A percentile compares a stretch with the other conserved stretches of the same genome.
These are phyloP conservation scores for Echinarachnius parma DNA, from an alignment of 53 echinoderm and acorn worm species.

Conservation along the genomic window DNA sequence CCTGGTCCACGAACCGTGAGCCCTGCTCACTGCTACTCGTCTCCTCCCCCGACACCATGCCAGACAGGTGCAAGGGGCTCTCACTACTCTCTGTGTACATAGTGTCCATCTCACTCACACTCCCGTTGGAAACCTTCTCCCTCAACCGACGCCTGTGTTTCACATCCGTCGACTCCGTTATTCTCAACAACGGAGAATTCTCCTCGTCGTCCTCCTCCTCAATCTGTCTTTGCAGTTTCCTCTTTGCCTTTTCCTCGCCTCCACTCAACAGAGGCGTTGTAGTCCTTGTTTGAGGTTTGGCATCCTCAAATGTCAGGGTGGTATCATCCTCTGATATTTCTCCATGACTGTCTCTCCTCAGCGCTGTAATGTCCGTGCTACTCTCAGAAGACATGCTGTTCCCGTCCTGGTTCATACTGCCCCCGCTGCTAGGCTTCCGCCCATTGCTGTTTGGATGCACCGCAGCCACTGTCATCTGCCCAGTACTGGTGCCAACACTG, in stretches of 20 bases:
- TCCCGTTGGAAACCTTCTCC: slow-evolving; percentile 35
- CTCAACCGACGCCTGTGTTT: slow-evolving; percentile 33
- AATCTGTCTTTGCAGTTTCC: slow-evolving; percentile 28
- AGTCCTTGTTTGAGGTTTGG: slow-evolving; percentile 29
- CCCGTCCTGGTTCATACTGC: slow-evolving; percentile 7
- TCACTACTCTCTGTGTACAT: slow-evolving; percentile 47
- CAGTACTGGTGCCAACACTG: slow-evolving; percentile 30
- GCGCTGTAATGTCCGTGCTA: slow-evolving; percentile 56
- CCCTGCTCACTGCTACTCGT: slow-evolving; percentile 44
- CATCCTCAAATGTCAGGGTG: slow-evolving; percentile 15
- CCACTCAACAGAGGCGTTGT: slow-evolving; percentile 1
- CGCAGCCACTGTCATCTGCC: slow-evolving; percentile 28
- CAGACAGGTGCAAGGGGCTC: slow-evolving; percentile 40
- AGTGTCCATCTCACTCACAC: slow-evolving; percentile 32
- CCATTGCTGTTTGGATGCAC: slow-evolving; percentile 37
- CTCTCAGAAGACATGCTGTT: slow-evolving; percentile 54
- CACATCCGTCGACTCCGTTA: slow-evolving; percentile 25
- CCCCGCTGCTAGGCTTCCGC: slow-evolving; percentile 11
- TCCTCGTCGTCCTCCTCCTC: slow-evolving; percentile 49
- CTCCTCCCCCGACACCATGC: slow-evolving; percentile 39
- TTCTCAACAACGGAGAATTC: slow-evolving; percentile 42
- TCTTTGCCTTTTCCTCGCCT: slow-evolving; percentile 36
- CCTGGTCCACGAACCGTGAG: slow-evolving; percentile 20
- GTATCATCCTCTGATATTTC: slow-evolving; percentile 32
- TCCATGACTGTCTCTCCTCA: slow-evolving; percentile 41